These are phyloP conservation scores for Ciona savignyi DNA, from an alignment of 23 tunicate genomes.

Conservation along the genomic window DNA sequence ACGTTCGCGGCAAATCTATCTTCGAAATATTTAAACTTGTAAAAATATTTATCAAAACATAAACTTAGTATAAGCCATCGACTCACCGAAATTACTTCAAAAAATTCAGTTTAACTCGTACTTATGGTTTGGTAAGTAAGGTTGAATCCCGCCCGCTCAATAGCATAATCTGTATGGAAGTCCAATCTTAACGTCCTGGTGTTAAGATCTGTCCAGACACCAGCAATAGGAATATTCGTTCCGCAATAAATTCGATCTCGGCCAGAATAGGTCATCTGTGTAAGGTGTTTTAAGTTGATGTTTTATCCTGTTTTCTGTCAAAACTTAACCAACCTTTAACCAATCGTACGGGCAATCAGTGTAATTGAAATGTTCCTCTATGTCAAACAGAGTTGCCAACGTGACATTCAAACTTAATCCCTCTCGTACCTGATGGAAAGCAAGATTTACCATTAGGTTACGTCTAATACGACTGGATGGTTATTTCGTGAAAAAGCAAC, in stretches of 20 bases:
- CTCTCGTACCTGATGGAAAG: conserved; percentile 18
- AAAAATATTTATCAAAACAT: too few species aligned
- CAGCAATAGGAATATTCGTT: conserved; percentile 21
- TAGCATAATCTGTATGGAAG: conserved; percentile 41
- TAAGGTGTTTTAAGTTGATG: neutral
- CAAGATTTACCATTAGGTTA: too few species aligned
- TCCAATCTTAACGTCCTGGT: conserved; percentile 12
- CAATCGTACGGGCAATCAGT: conserved; percentile 61
- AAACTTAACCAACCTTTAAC: conserved; percentile 26
- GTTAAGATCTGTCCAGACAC: conserved; percentile 37
- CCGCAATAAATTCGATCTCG: conserved; percentile 25
- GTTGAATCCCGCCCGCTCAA: conserved; percentile 52
- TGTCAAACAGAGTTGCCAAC: conserved; percentile 42
- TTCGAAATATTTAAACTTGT: too few species aligned
- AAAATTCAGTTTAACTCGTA: too few species aligned
- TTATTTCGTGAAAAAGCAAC: too few species aligned
- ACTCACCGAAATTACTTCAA: too few species aligned
- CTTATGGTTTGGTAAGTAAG: conserved; percentile 32
- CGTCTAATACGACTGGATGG: too few species aligned
- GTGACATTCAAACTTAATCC: conserved; percentile 29
- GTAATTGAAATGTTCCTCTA: conserved; percentile 59
- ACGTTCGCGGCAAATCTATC: too few species aligned
- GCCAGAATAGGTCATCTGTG: neutral
- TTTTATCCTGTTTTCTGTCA: neutral
- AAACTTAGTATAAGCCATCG: too few species aligned